phyloP scores from a whole-genome alignment of 2,797 vertebrate species.

The Danio choprae region DNA sequence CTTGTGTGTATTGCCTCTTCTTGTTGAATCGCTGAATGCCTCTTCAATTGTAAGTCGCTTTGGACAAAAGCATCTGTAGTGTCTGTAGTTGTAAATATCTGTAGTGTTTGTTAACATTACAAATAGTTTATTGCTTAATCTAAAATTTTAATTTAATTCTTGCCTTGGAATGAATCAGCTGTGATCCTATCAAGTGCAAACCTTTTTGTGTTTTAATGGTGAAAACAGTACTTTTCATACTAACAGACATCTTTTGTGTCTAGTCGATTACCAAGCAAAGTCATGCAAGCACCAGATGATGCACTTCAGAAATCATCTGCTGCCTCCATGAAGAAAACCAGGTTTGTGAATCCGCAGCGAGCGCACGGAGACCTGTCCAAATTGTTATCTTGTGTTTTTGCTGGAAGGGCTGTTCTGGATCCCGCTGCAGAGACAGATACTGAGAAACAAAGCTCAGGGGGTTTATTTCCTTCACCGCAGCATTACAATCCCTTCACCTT shows the following conservation, averaged over 20 bases:
- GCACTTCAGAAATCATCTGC: conserved; percentile 12
- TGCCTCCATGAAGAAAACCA: conserved; percentile 60
- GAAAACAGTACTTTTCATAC: no score
- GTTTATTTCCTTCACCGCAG: conserved; percentile 49
- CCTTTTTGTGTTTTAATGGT: background rate
- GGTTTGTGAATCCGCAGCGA: conserved; percentile 64
- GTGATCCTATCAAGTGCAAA: background rate
- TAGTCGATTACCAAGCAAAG: background rate
- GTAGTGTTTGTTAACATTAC: no score
- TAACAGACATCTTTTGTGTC: background rate
- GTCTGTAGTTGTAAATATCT: no score
- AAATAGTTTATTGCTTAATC: background rate
- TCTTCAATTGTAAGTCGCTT: no score
- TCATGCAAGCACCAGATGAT: background rate
- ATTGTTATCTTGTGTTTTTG: conserved; percentile 65
- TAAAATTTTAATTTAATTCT: background rate
- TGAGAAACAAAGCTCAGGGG: conserved; percentile 31
- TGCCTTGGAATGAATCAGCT: background rate
- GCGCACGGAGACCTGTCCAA: conserved; percentile 56
- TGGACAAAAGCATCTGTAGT: no score
- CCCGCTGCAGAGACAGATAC: conserved; percentile 43
- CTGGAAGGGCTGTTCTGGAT: conserved; percentile 65
- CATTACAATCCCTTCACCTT: conserved; percentile 8
- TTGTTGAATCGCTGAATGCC: no score
- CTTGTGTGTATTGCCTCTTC: no score